Percentiles rank a stretch among this genome's conserved stretches.
Conservation (phyloP, 2,113 vertebrate genomes). For the Bubo scandiacus region DNA sequence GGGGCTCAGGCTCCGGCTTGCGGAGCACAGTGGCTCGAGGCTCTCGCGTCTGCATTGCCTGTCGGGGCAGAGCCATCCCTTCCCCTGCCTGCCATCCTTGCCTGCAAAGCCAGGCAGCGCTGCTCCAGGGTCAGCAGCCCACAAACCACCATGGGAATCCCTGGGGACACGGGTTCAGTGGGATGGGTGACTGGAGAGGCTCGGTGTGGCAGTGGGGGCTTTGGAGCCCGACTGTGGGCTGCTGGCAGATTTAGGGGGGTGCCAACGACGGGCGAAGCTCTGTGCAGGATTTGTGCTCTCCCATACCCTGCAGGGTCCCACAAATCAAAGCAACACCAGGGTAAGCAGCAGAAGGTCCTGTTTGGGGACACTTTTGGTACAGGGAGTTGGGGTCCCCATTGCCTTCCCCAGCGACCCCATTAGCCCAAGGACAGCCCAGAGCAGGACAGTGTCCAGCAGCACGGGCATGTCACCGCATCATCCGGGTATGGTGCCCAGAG, state of each 20-base stretch:
- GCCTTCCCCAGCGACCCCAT: not conserved
- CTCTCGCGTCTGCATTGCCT: not conserved
- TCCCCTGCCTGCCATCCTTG: not conserved
- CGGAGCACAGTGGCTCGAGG: not conserved
- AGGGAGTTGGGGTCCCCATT: not conserved
- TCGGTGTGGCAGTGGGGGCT: rapidly evolving
- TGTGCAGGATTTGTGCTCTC: not conserved
- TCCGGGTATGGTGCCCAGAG: rapidly evolving
- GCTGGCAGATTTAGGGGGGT: not conserved
- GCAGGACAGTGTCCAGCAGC: not conserved
- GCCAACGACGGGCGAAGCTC: rapidly evolving
- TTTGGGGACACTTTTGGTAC: not conserved
- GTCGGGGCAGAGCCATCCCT: conserved; percentile 8
- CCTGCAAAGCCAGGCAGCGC: not conserved
- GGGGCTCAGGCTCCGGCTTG: conserved; percentile 35
- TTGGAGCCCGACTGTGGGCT: not conserved
- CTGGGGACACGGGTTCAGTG: rapidly evolving
- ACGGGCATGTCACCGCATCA: rapidly evolving
- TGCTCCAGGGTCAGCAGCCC: not conserved
- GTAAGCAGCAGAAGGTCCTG: not conserved
- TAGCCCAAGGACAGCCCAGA: not conserved
- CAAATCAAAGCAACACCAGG: not conserved
- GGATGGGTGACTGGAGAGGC: not conserved
- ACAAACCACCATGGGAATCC: not conserved
- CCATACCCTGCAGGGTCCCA: not conserved